Conservation (phyloP, 2,113 vertebrate species). For the Anarrhichthys ocellatus region DNA sequence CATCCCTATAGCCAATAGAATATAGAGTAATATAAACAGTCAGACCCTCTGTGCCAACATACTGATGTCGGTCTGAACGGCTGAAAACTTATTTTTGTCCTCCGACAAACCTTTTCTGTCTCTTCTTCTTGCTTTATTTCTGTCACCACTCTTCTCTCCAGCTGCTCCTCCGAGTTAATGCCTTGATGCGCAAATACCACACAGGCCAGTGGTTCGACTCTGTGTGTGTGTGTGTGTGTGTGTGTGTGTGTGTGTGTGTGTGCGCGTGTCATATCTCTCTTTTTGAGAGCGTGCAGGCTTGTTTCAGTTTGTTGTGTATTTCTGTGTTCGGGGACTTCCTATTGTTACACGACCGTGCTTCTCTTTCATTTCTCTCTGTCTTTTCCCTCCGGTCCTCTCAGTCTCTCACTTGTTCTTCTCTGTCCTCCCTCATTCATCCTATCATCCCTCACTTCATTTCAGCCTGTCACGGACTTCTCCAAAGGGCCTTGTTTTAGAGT, state of each 20-base stretch:
- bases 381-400: conserved; percentile 26
- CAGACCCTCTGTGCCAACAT: background rate
- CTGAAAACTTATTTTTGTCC: background rate
- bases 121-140: background rate
- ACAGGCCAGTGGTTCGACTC: background rate
- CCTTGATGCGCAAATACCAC: background rate
- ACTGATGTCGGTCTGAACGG: background rate
- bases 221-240: background rate
- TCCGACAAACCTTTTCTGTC: background rate
- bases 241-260: background rate
- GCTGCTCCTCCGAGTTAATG: background rate
- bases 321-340: background rate
- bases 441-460: conserved; percentile 59
- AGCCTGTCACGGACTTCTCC: conserved; percentile 41
- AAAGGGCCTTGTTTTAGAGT: conserved; percentile 56
- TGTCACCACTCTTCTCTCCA: background rate
- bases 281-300: background rate
- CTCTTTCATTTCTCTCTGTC: conserved; percentile 43
- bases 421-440: conserved; percentile 37
- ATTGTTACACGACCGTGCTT: background rate
- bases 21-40: background rate
- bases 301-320: background rate
- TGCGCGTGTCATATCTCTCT: background rate
- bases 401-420: conserved; percentile 55
- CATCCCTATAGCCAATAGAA: background rate